Conservation (phyloP, 2,797 vertebrate species). For the Kryptolebias ocellatus region DNA sequence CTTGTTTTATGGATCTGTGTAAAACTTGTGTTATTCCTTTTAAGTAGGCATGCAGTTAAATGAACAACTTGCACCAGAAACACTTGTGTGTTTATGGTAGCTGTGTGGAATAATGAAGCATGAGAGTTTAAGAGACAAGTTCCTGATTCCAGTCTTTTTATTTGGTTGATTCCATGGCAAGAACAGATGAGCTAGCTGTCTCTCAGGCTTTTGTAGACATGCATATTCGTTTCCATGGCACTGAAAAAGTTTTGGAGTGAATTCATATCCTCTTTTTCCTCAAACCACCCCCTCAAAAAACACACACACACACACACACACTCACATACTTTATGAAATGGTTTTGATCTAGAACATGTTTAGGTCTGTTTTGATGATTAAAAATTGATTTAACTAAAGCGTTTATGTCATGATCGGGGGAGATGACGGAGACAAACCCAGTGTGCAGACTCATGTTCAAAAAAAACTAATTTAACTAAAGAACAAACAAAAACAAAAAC, state of each 20-base stretch:
- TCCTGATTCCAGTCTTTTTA: constrained; percentile 69
- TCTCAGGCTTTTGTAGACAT: constrained; percentile 75
- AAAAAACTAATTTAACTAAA: too few species aligned
- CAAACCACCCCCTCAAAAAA: constrained; percentile 2
- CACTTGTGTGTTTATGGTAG: constrained; percentile 5
- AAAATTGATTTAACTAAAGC: background rate
- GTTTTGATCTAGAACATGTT: constrained; percentile 24
- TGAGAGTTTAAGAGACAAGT: constrained; percentile 44
- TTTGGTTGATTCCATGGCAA: constrained; percentile 55
- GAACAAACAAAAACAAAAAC: too few species aligned
- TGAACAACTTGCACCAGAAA: constrained; percentile 35
- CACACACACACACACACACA: background rate
- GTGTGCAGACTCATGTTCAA: too few species aligned
- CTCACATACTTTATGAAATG: constrained; percentile 8
- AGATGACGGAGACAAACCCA: too few species aligned
- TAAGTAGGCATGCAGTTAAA: constrained; percentile 23
- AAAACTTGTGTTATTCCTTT: constrained; percentile 43
- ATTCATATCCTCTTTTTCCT: constrained; percentile 38
- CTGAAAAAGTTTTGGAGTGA: constrained; percentile 50
- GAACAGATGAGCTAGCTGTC: constrained; percentile 79
- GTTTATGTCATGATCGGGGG: too few species aligned
- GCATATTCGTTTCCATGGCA: constrained; percentile 68
- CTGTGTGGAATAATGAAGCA: constrained; percentile 45
- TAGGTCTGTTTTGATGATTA: constrained; percentile 14
- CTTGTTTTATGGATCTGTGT: constrained; percentile 2